Base-by-base conservation (phyloP, 1,140 invertebrate species). In the Plodia interpunctella region DNA sequence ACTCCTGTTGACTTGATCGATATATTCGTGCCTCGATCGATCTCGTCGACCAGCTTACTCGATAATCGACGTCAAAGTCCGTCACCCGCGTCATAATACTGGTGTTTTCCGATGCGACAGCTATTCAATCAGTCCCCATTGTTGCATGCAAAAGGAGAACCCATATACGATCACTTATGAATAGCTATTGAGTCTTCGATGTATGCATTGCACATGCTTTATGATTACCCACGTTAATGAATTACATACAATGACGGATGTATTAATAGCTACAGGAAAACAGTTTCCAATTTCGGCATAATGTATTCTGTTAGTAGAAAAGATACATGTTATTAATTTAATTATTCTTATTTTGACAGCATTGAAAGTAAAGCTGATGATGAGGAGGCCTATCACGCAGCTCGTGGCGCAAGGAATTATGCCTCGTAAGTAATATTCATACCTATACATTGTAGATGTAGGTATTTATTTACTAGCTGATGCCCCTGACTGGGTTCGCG, bases 361-460 rank as follows among this genome's bases (percentile, higher is more conserved):
- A 74, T 92, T 99, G 74, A 98, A 99, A 92, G 95, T 98, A 81
- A 99, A 99, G 91, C 91, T 99, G 88, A 96, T 98, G 95, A 93
- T 98, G 86, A 92, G 98, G 83, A 92, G 97, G 76, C 97, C 98
- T 51, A 94, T 98, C 72, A 97, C 96, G 90, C 97, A 99, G 90
- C 92, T 99, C 63, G 97, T 98, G 67, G 97, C 96, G 67, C 97
- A 98, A 92, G 98, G 98, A 89, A 99, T 99, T 78, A 97, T 99
- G 94, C 97, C 98, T 86, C 95, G 98, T 99, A 94, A 98, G 97
- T 98, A 32, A 32, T 6, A 1, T 32, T 32, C 8, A 3, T 10
- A 73, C 60, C 28, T 50, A 15, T 57, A 56, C 28, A 11, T 32
- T 32, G 10, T 32, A 32, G 1, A 32, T 32, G 30, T 9, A 32